Percentiles rank a stretch among this genome's conserved stretches.
Evolutionary conservation across 1,140 invertebrate genomes (phyloP).

Genomic region (Macrotrachela quadricornifera): DNA sequence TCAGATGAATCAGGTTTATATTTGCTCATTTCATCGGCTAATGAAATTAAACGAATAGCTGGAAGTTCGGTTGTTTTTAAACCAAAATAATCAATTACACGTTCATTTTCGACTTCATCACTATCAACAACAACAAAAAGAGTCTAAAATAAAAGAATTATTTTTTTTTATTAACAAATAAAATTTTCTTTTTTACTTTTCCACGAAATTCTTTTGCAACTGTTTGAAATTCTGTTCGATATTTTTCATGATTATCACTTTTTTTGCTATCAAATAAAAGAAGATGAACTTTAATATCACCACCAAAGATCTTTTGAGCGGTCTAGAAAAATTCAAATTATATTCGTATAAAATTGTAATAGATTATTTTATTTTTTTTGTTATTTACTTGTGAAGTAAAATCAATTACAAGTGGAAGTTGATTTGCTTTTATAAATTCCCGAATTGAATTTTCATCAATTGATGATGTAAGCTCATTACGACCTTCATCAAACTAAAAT

Average conservation of each 20-base stretch:
- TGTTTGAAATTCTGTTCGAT: constrained; percentile 37
- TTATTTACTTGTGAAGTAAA: constrained; percentile 50
- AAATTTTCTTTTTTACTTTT: constrained; percentile 38
- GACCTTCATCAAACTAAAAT: constrained; percentile 70
- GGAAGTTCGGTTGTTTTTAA: constrained; percentile 78
- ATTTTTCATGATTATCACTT: constrained; percentile 46
- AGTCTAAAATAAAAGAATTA: constrained; percentile 32
- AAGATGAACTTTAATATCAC: constrained; percentile 83
- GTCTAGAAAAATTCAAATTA: constrained; percentile 61
- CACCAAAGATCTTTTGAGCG: constrained; percentile 89
- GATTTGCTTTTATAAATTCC: constrained; percentile 60
- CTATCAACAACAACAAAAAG: constrained; percentile 85
- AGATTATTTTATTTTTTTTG: neutral
- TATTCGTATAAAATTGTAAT: neutral
- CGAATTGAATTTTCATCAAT: constrained; percentile 43
- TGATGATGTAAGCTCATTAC: constrained; percentile 52
- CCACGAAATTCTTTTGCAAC: constrained; percentile 71
- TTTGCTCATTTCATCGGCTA: constrained; percentile 94
- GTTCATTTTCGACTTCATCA: constrained; percentile 77
- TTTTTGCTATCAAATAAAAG: constrained; percentile 77
- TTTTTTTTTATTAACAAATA: neutral
- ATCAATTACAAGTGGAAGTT: constrained; percentile 76
- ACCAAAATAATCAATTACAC: constrained; percentile 97
- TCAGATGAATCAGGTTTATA: constrained; percentile 69
- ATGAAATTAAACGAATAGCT: constrained; percentile 66